Evolutionary conservation across 2,888 invertebrate genomes (phyloP).

Genomic region (Cremastinae sp.): DNA sequence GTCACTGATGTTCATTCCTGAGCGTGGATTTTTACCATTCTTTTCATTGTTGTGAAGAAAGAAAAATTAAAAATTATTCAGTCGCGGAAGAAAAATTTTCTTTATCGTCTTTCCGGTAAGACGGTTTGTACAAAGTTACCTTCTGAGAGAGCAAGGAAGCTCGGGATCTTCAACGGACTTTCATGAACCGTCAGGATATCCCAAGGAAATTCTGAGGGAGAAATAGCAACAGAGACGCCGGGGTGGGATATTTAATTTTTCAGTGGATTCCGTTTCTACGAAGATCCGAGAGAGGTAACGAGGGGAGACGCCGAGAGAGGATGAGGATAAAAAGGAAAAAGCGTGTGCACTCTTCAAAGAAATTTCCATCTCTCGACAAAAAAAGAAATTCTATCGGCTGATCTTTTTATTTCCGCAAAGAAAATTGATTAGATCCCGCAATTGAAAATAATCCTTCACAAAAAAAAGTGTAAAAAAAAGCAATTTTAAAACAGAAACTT

Average conservation of each 20-base stretch:
- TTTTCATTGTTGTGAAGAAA: neutral
- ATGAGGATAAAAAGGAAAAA: conserved; percentile 40
- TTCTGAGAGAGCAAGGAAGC: conserved; percentile 6
- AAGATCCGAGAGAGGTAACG: conserved; percentile 25
- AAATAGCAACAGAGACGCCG: conserved; percentile 4
- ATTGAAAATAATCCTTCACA: neutral
- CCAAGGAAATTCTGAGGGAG: conserved; percentile 23
- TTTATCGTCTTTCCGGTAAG: conserved; percentile 27
- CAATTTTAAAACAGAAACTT: no score
- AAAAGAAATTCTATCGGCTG: conserved; percentile 23
- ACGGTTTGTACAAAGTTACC: conserved; percentile 23
- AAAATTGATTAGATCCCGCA: neutral
- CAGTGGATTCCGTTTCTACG: conserved; percentile 41
- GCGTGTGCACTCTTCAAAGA: conserved; percentile 18
- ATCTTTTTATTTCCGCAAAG: neutral
- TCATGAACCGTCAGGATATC: conserved; percentile 25
- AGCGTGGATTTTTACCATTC: neutral
- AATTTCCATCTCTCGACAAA: conserved; percentile 11
- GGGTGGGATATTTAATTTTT: conserved; percentile 62
- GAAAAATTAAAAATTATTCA: neutral
- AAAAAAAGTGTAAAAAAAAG: neutral
- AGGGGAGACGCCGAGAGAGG: conserved; percentile 26
- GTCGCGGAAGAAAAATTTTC: conserved; percentile 4
- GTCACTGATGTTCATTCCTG: no score
- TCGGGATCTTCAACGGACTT: conserved; percentile 18